Conservation (phyloP, 2,888 invertebrate species). For the Frankliniella intonsa region DNA sequence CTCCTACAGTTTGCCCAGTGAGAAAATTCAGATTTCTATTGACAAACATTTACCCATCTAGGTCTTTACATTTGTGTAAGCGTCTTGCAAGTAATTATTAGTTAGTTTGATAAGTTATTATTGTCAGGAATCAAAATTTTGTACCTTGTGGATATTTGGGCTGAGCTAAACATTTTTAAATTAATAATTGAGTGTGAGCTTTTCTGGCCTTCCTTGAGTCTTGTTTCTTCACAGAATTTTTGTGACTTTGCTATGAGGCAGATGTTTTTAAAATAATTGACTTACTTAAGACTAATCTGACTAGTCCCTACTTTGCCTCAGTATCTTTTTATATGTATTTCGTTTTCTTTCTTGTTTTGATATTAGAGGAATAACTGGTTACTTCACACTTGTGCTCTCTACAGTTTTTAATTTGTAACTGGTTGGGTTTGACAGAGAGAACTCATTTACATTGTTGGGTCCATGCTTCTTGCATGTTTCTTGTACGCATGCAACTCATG, state of each 20-base stretch:
- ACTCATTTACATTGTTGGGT: too few relatives aligned
- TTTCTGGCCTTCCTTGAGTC: neutral
- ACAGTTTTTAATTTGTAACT: too few relatives aligned
- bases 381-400: too few relatives aligned
- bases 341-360: too few relatives aligned
- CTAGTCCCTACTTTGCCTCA: neutral
- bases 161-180: neutral
- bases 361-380: too few relatives aligned
- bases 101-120: neutral
- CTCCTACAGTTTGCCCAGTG: conserved; percentile 1
- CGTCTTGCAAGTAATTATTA: neutral
- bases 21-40: neutral
- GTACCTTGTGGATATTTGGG: neutral
- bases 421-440: too few relatives aligned
- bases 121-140: conserved; percentile 18
- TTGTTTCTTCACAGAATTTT: neutral
- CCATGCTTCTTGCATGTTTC: too few relatives aligned
- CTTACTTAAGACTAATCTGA: neutral
- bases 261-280: neutral
- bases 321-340: too few relatives aligned
- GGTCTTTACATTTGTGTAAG: too few relatives aligned
- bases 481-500: too few relatives aligned
- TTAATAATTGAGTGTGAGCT: neutral
- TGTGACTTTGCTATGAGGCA: neutral
- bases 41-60: neutral